Conservation (phyloP, 2,797 vertebrate genomes). For the Premnoplex brunnescens region DNA sequence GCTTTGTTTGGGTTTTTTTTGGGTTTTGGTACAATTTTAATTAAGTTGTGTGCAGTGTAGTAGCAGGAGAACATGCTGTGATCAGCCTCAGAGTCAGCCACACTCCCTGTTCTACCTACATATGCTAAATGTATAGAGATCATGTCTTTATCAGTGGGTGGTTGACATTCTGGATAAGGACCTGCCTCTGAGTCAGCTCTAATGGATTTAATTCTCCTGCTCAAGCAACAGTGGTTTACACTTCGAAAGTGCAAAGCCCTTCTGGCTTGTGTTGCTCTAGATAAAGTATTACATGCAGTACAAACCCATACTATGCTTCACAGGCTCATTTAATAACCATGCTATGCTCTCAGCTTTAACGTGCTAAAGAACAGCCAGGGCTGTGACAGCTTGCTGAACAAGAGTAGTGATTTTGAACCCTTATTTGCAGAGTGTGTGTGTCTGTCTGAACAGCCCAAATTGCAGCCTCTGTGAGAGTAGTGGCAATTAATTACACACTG, state of each 20-base stretch:
- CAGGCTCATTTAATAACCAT: neutral
- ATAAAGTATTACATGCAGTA: neutral
- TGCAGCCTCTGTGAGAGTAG: neutral
- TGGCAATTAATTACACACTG: neutral
- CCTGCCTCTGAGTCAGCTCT: conserved; percentile 25
- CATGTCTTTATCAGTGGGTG: neutral
- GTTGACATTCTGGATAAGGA: neutral
- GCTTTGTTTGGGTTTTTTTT: neutral
- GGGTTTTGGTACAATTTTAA: neutral
- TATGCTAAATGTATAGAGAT: neutral
- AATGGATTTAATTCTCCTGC: neutral
- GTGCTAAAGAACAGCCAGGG: conserved; percentile 11
- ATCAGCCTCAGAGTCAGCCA: neutral
- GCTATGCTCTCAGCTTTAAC: neutral
- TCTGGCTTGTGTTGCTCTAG: conserved; percentile 9
- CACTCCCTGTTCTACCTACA: neutral
- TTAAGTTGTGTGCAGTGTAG: neutral
- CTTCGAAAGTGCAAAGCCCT: neutral
- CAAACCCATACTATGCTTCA: neutral
- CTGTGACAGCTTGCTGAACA: conserved; percentile 3
- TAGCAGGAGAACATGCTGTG: neutral
- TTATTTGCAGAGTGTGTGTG: neutral
- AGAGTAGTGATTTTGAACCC: neutral
- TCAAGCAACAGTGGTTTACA: neutral
- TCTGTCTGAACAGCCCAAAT: conserved; percentile 9